Base-by-base conservation (phyloP, 2,797 vertebrate species). In the Silurus aristotelis region DNA sequence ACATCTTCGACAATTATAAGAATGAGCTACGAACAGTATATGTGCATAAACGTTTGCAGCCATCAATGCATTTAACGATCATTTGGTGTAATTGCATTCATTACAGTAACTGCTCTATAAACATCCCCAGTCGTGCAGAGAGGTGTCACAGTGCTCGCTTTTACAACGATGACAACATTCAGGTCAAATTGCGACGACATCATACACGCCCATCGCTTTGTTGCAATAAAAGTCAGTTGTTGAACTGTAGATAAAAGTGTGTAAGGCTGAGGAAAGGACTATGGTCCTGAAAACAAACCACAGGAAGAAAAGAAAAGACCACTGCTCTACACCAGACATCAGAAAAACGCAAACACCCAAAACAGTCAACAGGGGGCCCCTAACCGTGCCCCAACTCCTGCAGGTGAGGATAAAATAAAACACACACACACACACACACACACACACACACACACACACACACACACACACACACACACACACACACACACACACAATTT, bases 281-380 rank as follows among this genome's bases (percentile, higher is more conserved):
- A n/a, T n/a, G 43, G 7, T 31, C 17, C 9, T 22, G 22, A 78
- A 78, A 6, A 27, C 13, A 64, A 80, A 3, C 38, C 43, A 4
- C 55, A 20, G 73, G 12, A 58, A 58, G 5, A 60, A 31, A 77
- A 66, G 22, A 9, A 25, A 66, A 80, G n/a, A 48, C n/a, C 4
- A 38, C 20, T 80, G 13, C 13, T 64, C 22, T 66, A 48, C 8
- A 66, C 46, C 43, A n/a, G 9, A 31, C 52, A 82, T 38, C 5
- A 64, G 17, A 67, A 85, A 31, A 76, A 55, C 12, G 60, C 71
- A 88, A 27, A 66, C 66, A 86, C 80, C 84, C 60, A 22, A 83
- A 61, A 22, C 64, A 86, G 89, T 87, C 89, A 89, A 88, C 60
- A 89, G 87, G 60, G 86, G 89, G 87, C 84, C 82, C 77, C 48